Conservation (phyloP, 2,113 vertebrate genomes). For the Seriola aureovittata region DNA sequence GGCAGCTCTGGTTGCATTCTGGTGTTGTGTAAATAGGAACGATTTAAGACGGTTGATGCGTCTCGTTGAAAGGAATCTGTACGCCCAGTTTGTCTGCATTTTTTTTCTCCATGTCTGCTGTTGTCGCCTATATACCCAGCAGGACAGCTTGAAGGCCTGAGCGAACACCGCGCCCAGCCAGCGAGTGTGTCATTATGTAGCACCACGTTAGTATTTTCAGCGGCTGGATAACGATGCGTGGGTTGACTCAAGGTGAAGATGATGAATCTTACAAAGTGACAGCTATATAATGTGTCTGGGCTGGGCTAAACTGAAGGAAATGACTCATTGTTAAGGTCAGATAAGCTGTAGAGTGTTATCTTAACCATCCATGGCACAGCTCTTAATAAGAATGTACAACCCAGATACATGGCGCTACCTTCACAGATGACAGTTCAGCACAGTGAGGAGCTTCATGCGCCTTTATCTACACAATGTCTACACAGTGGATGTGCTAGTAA, state of each 20-base stretch:
- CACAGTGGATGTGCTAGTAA: too few species aligned
- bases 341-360: background rate
- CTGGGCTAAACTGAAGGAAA: slow-evolving; percentile 14
- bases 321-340: slow-evolving; percentile 28
- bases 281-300: slow-evolving; percentile 8
- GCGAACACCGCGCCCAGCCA: slow-evolving; percentile 1
- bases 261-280: slow-evolving; percentile 12
- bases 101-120: background rate
- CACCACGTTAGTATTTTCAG: slow-evolving; percentile 33
- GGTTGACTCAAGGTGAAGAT: slow-evolving; percentile 37
- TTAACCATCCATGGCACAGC: slow-evolving; percentile 21
- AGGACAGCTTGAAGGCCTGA: background rate
- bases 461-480: too few species aligned
- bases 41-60: background rate
- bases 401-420: background rate
- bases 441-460: too few species aligned
- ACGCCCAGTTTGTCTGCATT: background rate
- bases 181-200: slow-evolving; percentile 13
- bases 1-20: background rate
- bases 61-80: slow-evolving; percentile 4
- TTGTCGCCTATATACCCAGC: background rate
- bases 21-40: slow-evolving; percentile 20
- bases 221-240: slow-evolving; percentile 12
- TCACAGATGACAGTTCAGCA: background rate
- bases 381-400: background rate